Evolutionary conservation across 1,140 invertebrate genomes (phyloP).

Genomic region (Trichoplusia ni): DNA sequence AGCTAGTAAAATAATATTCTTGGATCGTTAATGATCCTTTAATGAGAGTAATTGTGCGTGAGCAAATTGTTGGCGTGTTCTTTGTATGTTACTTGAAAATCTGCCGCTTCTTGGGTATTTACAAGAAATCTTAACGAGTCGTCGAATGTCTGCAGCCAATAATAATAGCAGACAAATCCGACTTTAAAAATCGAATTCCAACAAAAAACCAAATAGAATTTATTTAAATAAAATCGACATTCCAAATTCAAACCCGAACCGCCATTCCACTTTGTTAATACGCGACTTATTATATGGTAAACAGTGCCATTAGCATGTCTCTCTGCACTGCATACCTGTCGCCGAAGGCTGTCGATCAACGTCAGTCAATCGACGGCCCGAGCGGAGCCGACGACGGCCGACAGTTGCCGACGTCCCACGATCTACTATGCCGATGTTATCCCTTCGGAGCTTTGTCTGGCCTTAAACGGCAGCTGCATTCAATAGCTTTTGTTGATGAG

Average conservation of each 20-base stretch:
- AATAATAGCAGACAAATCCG: conserved; percentile 20
- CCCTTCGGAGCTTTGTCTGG: conserved; percentile 67
- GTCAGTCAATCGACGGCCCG: conserved; percentile 49
- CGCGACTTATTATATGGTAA: conserved; percentile 74
- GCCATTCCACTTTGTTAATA: conserved; percentile 49
- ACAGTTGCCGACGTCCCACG: conserved; percentile 51
- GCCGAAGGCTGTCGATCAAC: conserved; percentile 64
- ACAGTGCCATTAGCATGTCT: conserved; percentile 73
- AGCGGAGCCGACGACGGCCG: conserved; percentile 29
- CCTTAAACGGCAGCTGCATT: conserved; percentile 69
- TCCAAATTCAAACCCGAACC: conserved; percentile 25
- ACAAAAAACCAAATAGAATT: conserved; percentile 29
- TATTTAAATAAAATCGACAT: conserved; percentile 29
- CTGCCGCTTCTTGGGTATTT: no score
- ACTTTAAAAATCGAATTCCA: conserved; percentile 5
- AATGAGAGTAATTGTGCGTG: no score
- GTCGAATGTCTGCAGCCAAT: background rate
- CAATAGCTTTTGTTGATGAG: conserved; percentile 67
- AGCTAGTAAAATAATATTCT: no score
- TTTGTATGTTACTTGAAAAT: no score
- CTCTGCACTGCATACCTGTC: conserved; percentile 42
- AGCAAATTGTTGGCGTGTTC: no score
- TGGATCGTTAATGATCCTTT: no score
- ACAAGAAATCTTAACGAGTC: no score
- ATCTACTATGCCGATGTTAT: conserved; percentile 60